phyloP scores from a whole-genome alignment of 2,797 vertebrate species.

The Pseudotriccus pelzelni region DNA sequence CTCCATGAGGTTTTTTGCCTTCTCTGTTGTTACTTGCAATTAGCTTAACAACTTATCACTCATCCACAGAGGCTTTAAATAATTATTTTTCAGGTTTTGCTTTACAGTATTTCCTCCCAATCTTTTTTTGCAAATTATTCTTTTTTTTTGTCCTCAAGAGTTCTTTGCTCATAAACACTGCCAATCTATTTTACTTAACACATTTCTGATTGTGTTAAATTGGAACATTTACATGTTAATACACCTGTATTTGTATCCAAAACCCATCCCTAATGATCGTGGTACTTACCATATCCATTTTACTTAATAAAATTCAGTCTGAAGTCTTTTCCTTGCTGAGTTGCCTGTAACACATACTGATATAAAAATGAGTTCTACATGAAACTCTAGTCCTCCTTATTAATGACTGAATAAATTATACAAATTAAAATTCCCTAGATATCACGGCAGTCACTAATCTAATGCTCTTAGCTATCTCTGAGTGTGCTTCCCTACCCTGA shows the following conservation, averaged over 20 bases:
- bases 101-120: background rate
- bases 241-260: constrained; percentile 55
- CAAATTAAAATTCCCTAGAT: constrained; percentile 65
- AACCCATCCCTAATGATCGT: constrained; percentile 3
- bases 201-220: constrained; percentile 52
- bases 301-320: constrained; percentile 60
- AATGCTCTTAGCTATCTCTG: constrained; percentile 48
- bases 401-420: constrained; percentile 62
- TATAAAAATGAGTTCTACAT: constrained; percentile 56
- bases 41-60: constrained; percentile 34
- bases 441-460: constrained; percentile 46
- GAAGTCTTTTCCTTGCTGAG: constrained; percentile 49
- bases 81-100: constrained; percentile 3
- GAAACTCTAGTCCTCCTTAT: constrained; percentile 36
- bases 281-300: constrained; percentile 47
- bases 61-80: constrained; percentile 27
- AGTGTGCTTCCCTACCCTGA: constrained; percentile 32
- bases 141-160: background rate
- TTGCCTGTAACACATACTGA: constrained; percentile 45
- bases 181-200: constrained; percentile 50
- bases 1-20: background rate
- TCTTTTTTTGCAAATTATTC: background rate
- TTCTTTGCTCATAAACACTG: constrained; percentile 50
- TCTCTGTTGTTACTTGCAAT: constrained; percentile 20
- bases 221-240: constrained; percentile 56